Evolutionary conservation across 2,888 invertebrate genomes (phyloP).

Genomic region (Pammene fasciana): DNA sequence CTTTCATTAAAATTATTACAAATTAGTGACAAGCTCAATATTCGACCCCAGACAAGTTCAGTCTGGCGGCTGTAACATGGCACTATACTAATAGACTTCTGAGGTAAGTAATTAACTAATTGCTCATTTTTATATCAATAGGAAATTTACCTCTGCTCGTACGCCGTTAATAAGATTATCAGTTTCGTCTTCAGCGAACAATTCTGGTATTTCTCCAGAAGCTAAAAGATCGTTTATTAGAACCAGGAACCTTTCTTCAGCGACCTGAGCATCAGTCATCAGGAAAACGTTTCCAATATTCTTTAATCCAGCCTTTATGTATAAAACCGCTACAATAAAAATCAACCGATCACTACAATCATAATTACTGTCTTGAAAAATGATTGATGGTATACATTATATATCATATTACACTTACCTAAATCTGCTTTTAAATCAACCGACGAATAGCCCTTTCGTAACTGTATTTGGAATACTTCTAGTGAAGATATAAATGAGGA

Average conservation of each 20-base stretch:
- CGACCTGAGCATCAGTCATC: slow-evolving; percentile 97
- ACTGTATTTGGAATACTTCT: slow-evolving; percentile 96
- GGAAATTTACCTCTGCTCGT: slow-evolving; percentile 85
- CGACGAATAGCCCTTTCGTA: slow-evolving; percentile 94
- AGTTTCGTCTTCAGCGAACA: slow-evolving; percentile 94
- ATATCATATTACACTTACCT: slow-evolving; percentile 55
- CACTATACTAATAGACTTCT: too few species aligned
- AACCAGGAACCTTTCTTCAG: slow-evolving; percentile 95
- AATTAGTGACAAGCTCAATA: too few species aligned
- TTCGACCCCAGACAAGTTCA: too few species aligned
- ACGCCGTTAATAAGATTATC: slow-evolving; percentile 93
- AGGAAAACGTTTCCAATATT: slow-evolving; percentile 92
- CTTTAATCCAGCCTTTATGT: slow-evolving; percentile 94
- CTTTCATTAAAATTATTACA: too few species aligned
- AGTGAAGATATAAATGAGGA: slow-evolving; percentile 95
- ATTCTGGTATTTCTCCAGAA: slow-evolving; percentile 96
- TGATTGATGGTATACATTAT: not conserved
- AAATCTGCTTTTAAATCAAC: slow-evolving; percentile 89
- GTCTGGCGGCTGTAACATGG: too few species aligned
- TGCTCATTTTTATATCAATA: too few species aligned
- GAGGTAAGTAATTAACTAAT: too few species aligned
- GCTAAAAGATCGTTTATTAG: slow-evolving; percentile 96
- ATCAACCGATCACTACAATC: too few species aligned
- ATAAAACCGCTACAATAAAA: slow-evolving; percentile 85
- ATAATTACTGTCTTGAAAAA: too few species aligned